Evolutionary conservation across 2,797 vertebrate genomes (phyloP).

Genomic region (Muscicapa comitata): DNA sequence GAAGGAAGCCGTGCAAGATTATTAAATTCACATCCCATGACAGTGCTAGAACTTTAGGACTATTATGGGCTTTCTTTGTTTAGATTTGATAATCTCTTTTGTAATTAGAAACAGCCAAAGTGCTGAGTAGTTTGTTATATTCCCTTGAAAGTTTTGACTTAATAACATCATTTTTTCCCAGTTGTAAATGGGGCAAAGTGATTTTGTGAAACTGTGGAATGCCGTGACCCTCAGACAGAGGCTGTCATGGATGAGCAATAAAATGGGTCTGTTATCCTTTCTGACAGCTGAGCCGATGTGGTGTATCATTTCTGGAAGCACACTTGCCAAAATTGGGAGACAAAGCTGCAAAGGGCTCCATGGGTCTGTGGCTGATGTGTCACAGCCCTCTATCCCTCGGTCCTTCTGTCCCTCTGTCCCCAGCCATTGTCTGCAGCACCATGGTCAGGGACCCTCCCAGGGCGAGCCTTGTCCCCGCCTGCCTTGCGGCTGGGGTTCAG

Average conservation of each 20-base stretch:
- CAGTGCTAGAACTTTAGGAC: neutral
- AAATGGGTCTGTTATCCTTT: neutral
- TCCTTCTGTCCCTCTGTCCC: rapidly evolving
- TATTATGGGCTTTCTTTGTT: neutral
- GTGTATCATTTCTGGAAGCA: neutral
- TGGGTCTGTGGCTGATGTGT: neutral
- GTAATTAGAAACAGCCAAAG: neutral
- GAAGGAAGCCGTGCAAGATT: neutral
- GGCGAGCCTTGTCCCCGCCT: rapidly evolving
- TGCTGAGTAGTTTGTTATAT: neutral
- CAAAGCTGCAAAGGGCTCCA: neutral
- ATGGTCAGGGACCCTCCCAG: neutral
- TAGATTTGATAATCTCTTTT: neutral
- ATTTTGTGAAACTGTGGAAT: neutral
- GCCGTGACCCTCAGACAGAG: neutral
- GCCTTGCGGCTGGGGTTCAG: neutral
- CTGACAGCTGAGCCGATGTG: neutral
- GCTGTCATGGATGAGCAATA: rapidly evolving
- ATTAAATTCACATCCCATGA: neutral
- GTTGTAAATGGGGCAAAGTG: neutral
- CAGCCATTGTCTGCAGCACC: neutral
- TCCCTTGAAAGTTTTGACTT: neutral
- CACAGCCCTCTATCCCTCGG: rapidly evolving
- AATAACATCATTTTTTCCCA: rapidly evolving
- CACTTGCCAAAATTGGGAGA: neutral